Base-by-base conservation (phyloP, 2,888 invertebrate genomes). In the Frankliniella fusca region DNA sequence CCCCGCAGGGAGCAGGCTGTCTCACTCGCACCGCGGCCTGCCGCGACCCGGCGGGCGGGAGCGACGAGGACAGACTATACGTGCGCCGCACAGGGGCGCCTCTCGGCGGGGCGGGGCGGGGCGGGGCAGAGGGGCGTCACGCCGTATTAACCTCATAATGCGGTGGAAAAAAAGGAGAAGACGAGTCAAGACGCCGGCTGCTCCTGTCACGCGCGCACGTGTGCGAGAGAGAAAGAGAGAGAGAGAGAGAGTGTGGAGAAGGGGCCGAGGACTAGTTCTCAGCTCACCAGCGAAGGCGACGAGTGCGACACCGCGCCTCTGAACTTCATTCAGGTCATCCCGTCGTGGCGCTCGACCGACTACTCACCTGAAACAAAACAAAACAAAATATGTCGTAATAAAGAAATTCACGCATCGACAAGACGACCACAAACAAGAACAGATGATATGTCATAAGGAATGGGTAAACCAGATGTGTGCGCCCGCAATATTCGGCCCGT, bases 141-240 rank as follows among this genome's bases (percentile, higher is more conserved):
- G 70, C 70, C 70, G 70, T 27, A 27, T 76, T 27, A 70, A 20
- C 70, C 70, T 70, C 70, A 70, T 70, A 70, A 70, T 23, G 70
- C 23, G 70, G 38, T 38, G 38, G 38, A 38, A 38, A 70, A 20
- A 20, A 23, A 23, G 70, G 23, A 23, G 23, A 23, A 23, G 27
- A 23, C 20, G 70, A 70, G n/a, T 23, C 70, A 3, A 23, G 70
- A 23, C 70, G 70, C 27, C 23, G 70, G 23, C 70, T 76, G 61
- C 61, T 61, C 15, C 61, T 0, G 61, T 1, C 61, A 15, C 61
- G 61, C 54, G 54, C 54, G 2, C 54, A 18, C 12, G 54, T 54
- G 54, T 54, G 54, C 8, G 54, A 5, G 50, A 11, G 50, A 11
- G 50, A 11, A 15, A 11, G 50, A 11, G 50, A 11, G 50, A 11